A percentile compares a stretch with the other conserved stretches of the same genome.
phyloP scores from a whole-genome alignment of 2,797 vertebrate species.

The Sebastes steindachneri region DNA sequence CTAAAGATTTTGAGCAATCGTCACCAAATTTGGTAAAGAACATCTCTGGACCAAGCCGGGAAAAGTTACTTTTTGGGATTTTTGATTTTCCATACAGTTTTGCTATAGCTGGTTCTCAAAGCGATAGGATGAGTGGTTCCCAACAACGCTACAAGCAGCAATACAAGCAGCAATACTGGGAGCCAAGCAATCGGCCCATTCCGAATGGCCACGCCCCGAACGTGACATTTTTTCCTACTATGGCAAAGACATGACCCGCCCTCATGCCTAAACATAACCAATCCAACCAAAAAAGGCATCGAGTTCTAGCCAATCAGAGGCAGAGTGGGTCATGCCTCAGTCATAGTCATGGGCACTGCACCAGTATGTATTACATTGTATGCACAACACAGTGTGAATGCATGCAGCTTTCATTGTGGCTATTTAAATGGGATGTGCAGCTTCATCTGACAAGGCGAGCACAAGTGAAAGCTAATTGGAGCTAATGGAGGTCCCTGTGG shows the following conservation, averaged over 20 bases:
- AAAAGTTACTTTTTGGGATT: too few relatives aligned
- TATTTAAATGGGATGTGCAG: conserved; percentile 56
- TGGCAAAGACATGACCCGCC: background rate
- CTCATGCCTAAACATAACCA: background rate
- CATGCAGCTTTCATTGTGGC: conserved; percentile 17
- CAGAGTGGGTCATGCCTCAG: too few relatives aligned
- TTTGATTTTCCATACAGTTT: too few relatives aligned
- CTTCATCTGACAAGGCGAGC: conserved; percentile 68
- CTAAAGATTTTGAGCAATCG: too few relatives aligned
- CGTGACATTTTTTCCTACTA: too few relatives aligned
- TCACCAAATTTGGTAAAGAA: too few relatives aligned
- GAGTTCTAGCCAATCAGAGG: background rate
- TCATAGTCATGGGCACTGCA: background rate
- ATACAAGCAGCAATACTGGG: background rate
- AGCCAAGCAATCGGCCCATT: too few relatives aligned
- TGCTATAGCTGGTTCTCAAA: too few relatives aligned
- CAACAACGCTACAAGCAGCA: background rate
- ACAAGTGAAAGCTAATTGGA: conserved; percentile 79
- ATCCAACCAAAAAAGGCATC: background rate
- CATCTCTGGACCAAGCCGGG: too few relatives aligned
- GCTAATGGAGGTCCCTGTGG: conserved; percentile 79
- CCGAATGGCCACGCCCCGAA: too few relatives aligned
- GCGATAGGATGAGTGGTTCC: background rate
- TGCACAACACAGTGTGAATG: background rate
- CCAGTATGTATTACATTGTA: background rate